These are phyloP conservation scores for Eutolmus rufibarbis DNA, from an alignment of 2,888 invertebrate genomes.

Conservation along the genomic window DNA sequence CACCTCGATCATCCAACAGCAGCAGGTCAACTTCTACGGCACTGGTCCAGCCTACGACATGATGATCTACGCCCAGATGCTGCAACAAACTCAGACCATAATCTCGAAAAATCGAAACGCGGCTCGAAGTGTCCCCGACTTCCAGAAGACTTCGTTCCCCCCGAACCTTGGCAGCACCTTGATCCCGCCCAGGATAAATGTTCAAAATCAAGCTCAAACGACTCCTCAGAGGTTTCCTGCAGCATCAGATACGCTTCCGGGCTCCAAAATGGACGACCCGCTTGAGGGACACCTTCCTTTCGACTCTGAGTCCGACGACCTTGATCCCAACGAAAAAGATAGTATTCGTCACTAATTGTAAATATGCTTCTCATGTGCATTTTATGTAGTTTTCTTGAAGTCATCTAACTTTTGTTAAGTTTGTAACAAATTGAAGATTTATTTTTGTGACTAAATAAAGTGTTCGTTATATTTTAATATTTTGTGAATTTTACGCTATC, in stretches of 20 bases:
- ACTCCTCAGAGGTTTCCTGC: neutral
- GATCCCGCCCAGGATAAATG: neutral
- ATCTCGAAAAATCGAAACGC: neutral
- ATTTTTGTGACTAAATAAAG: neutral
- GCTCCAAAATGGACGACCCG: neutral
- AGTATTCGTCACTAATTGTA: neutral
- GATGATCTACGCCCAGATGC: conserved; percentile 12
- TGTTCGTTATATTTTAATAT: neutral
- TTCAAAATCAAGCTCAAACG: neutral
- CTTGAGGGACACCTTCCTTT: neutral
- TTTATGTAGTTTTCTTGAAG: neutral
- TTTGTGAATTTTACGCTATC: neutral
- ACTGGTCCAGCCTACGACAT: neutral
- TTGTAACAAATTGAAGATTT: neutral
- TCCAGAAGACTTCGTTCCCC: neutral
- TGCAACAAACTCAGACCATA: conserved; percentile 24
- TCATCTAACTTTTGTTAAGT: neutral
- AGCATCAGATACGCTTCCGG: neutral
- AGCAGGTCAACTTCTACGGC: conserved; percentile 13
- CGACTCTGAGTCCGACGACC: neutral
- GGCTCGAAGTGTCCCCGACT: neutral
- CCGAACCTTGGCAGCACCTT: neutral
- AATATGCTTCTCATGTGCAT: neutral
- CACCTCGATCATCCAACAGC: conserved; percentile 19
- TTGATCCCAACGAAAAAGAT: neutral